These are phyloP conservation scores for Poeciliopsis paucimaculata DNA, from an alignment of 2,797 vertebrate genomes.

Conservation along the genomic window DNA sequence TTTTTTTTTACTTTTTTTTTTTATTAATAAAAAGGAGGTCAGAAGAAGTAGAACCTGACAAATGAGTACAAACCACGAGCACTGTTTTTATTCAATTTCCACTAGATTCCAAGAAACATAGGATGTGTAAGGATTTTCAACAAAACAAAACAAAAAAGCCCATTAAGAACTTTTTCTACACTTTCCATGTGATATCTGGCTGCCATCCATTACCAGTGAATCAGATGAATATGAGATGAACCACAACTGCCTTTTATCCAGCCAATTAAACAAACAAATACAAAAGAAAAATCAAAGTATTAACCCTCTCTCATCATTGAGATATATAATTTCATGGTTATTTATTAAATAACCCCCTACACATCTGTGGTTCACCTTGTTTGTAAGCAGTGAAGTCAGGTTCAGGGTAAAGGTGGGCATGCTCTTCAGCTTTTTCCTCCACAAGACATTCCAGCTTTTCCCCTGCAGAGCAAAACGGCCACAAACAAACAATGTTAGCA, in stretches of 20 bases:
- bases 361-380: conserved; percentile 99
- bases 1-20: no score
- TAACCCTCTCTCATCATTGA: conserved; percentile 42
- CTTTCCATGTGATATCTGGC: conserved; percentile 63
- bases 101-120: conserved; percentile 77
- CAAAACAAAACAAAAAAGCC: conserved; percentile 33
- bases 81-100: conserved; percentile 69
- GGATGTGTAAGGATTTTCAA: conserved; percentile 62
- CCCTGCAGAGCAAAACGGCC: conserved; percentile 90
- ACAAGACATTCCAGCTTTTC: conserved; percentile 83
- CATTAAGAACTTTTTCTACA: conserved; percentile 54
- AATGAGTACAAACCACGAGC: conserved; percentile 79
- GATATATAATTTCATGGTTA: conserved; percentile 42
- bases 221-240: conserved; percentile 70
- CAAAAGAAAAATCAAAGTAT: conserved; percentile 39
- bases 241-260: conserved; percentile 67
- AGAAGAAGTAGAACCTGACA: conserved; percentile 71
- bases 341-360: conserved; percentile 92
- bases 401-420: conserved; percentile 83
- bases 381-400: conserved; percentile 92
- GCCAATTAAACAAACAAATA: conserved; percentile 38
- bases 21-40: conserved; percentile 42
- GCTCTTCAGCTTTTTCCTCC: conserved; percentile 87
- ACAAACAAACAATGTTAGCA: conserved; percentile 88
- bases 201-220: conserved; percentile 51